Conservation (phyloP, 1,140 invertebrate species). For the Hesperophylax magnus region DNA sequence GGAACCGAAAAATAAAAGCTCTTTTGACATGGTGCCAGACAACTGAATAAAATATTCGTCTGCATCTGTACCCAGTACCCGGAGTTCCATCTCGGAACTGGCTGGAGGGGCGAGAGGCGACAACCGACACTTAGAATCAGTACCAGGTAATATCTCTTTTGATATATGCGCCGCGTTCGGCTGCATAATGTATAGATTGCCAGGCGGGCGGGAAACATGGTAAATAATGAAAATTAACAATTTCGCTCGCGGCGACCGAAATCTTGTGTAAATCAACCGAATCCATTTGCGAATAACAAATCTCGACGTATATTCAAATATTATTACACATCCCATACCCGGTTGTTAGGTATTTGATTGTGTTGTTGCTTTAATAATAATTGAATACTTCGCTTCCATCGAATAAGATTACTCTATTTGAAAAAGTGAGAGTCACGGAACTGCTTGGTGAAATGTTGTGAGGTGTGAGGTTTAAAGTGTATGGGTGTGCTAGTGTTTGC, state of each 20-base stretch:
- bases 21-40: not conserved
- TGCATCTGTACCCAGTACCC: not conserved
- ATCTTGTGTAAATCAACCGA: slow-evolving; percentile 39
- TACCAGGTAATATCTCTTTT: slow-evolving; percentile 15
- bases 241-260: slow-evolving; percentile 23
- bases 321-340: not conserved
- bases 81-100: not conserved
- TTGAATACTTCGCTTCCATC: no score
- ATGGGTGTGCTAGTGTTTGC: no score
- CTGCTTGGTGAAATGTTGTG: no score
- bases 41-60: not conserved
- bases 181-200: slow-evolving; percentile 18
- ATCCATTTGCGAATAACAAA: slow-evolving; percentile 36
- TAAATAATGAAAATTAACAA: slow-evolving; percentile 42
- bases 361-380: not conserved
- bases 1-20: no score
- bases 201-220: not conserved
- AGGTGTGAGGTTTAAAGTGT: no score
- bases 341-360: slow-evolving; percentile 6
- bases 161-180: slow-evolving; percentile 19
- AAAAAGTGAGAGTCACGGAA: no score
- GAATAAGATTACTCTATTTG: no score
- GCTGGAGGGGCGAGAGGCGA: not conserved
- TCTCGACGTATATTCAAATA: slow-evolving; percentile 17
- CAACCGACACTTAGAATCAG: slow-evolving; percentile 20